These are phyloP conservation scores for Burhinus bistriatus DNA, from an alignment of 2,113 vertebrate genomes.

Conservation along the genomic window DNA sequence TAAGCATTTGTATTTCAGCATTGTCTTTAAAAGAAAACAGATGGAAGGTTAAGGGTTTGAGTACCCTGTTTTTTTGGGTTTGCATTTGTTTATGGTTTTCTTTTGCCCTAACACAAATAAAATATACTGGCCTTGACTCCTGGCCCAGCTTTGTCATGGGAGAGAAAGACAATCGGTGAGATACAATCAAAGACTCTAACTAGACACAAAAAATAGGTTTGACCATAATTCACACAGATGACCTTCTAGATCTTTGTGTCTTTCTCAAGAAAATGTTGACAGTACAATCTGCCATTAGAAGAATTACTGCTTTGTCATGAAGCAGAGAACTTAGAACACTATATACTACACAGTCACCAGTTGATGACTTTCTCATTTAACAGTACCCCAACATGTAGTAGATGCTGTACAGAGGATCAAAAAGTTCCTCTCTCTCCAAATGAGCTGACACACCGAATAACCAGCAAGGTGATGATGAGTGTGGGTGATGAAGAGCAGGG, in stretches of 20 bases:
- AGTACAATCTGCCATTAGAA: background rate
- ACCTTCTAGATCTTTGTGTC: background rate
- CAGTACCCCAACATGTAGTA: background rate
- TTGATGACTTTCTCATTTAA: background rate
- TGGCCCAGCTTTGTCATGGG: background rate
- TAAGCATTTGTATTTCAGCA: background rate
- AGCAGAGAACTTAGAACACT: background rate
- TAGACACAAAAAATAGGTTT: background rate
- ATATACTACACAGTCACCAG: background rate
- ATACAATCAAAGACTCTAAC: background rate
- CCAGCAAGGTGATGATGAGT: background rate
- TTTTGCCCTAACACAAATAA: background rate
- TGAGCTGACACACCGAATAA: background rate
- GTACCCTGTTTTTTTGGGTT: background rate
- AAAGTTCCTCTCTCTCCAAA: background rate
- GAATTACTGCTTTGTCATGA: background rate
- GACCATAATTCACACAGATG: background rate
- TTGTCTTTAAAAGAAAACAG: background rate
- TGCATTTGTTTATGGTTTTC: background rate
- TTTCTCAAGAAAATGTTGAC: background rate
- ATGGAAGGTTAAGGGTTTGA: background rate
- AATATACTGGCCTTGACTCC: background rate
- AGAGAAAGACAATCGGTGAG: background rate
- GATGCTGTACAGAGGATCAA: background rate
- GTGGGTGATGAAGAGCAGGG: background rate